Conservation (phyloP, 2,888 invertebrate species). For the Microctonus hyperodae region DNA sequence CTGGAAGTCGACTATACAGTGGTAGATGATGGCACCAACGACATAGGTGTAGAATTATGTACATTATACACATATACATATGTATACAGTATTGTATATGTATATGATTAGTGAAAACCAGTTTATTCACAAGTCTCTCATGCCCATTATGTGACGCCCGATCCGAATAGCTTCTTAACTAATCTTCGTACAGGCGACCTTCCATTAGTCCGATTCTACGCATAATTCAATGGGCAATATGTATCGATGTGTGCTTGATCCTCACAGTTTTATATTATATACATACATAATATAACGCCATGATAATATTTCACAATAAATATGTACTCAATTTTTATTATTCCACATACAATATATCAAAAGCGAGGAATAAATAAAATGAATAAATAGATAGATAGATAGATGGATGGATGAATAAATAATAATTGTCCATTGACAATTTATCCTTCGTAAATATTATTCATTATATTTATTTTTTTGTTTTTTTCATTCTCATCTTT, state of each 20-base stretch:
- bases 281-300: too few relatives aligned
- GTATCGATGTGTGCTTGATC: constrained; percentile 1
- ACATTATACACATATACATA: background rate
- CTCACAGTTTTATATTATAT: background rate
- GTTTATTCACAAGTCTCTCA: constrained; percentile 13
- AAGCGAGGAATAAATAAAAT: background rate
- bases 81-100: background rate
- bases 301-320: background rate
- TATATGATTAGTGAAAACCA: constrained; percentile 13
- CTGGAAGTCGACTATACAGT: background rate
- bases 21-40: background rate
- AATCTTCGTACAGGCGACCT: constrained; percentile 52
- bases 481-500: background rate
- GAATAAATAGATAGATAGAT: background rate
- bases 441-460: background rate
- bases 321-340: too few relatives aligned
- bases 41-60: background rate
- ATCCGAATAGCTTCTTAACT: constrained; percentile 53
- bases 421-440: background rate
- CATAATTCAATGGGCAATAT: constrained; percentile 45
- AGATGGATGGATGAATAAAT: background rate
- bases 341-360: background rate
- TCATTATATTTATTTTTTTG: background rate
- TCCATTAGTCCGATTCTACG: constrained; percentile 55
- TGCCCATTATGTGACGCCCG: constrained; percentile 36